Percentiles rank a stretch among this genome's conserved stretches.
Conservation (phyloP, 2,797 vertebrate species). For the Eospalax fontanierii region DNA sequence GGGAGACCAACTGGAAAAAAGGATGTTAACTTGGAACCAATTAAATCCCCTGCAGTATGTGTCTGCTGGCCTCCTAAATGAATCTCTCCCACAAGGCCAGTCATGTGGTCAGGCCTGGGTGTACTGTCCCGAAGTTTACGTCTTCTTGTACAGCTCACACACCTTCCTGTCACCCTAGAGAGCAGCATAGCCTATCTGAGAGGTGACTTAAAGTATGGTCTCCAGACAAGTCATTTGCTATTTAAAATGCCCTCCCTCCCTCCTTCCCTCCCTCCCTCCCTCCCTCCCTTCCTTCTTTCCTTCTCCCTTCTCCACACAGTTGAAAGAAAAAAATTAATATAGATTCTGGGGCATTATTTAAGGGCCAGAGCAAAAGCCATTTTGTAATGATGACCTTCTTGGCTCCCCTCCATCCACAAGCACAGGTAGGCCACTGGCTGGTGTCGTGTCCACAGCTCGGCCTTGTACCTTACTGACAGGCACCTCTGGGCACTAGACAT, state of each 20-base stretch:
- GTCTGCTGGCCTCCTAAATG: not conserved
- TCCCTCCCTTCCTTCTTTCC: too few relatives aligned
- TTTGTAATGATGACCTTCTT: not conserved
- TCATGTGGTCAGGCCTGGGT: not conserved
- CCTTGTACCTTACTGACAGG: not conserved
- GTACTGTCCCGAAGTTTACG: not conserved
- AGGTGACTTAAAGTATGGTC: not conserved
- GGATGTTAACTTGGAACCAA: slow-evolving; percentile 67
- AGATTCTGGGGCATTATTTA: not conserved
- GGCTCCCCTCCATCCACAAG: not conserved
- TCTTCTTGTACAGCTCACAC: not conserved
- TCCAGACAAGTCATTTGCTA: not conserved
- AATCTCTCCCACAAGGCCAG: slow-evolving; percentile 54
- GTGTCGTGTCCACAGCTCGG: not conserved
- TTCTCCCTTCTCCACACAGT: not conserved
- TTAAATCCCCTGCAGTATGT: slow-evolving; percentile 32
- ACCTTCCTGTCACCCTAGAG: not conserved
- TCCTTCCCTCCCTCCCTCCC: not conserved
- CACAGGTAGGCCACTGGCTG: not conserved
- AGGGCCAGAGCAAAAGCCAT: slow-evolving; percentile 3
- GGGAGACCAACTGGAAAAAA: slow-evolving; percentile 66
- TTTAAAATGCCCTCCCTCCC: not conserved
- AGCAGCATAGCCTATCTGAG: not conserved
- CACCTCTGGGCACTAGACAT: slow-evolving; percentile 2
- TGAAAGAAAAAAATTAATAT: not conserved